Evolutionary conservation across 2,888 invertebrate species (phyloP).

Genomic region (Eremobia ochroleuca): DNA sequence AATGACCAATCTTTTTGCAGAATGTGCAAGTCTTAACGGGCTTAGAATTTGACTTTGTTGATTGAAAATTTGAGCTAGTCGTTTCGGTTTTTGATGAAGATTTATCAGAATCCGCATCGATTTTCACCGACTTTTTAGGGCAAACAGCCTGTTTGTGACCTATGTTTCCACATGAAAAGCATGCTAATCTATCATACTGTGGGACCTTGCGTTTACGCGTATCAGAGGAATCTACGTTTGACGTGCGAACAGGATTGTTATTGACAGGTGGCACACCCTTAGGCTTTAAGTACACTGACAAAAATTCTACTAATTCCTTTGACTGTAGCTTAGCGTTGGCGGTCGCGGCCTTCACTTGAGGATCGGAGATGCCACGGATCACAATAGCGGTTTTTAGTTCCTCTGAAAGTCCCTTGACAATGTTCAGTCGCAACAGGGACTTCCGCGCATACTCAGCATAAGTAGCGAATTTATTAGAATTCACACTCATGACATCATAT

Average conservation of each 20-base stretch:
- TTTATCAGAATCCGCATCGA: too few relatives aligned
- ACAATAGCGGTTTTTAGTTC: too few relatives aligned
- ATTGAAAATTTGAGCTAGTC: neutral
- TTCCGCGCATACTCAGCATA: too few relatives aligned
- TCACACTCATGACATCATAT: too few relatives aligned
- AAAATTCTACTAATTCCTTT: neutral
- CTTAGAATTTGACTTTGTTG: neutral
- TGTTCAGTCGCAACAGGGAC: too few relatives aligned
- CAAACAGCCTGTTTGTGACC: neutral
- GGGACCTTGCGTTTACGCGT: neutral
- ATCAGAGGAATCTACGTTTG: neutral
- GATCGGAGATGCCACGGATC: neutral
- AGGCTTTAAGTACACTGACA: neutral
- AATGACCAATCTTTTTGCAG: neutral
- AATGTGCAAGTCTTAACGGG: neutral
- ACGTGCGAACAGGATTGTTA: neutral
- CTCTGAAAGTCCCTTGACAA: too few relatives aligned
- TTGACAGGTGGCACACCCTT: neutral
- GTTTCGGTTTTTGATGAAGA: too few relatives aligned
- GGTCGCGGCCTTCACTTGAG: neutral
- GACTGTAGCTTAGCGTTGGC: neutral
- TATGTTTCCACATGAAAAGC: neutral
- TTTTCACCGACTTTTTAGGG: neutral
- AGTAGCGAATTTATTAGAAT: too few relatives aligned
- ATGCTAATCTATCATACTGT: neutral